Percentiles rank a stretch among this genome's conserved stretches.
phyloP scores from a whole-genome alignment of 2,113 vertebrate species.

The Calidris pygmaea region DNA sequence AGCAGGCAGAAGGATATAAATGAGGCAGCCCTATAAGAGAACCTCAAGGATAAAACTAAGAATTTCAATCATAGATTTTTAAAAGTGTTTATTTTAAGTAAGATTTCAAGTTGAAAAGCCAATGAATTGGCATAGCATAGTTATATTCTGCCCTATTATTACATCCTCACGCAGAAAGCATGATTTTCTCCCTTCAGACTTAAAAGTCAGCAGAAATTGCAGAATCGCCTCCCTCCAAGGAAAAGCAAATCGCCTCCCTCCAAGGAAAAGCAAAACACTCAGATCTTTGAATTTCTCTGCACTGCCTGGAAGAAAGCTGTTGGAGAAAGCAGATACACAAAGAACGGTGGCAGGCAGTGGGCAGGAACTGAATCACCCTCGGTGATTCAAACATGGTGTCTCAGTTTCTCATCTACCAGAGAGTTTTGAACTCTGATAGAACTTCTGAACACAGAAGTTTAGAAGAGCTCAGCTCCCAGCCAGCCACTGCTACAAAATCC shows the following conservation, averaged over 20 bases:
- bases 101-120: not conserved
- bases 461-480: not conserved
- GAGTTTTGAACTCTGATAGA: not conserved
- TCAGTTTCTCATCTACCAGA: accelerated
- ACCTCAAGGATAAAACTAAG: not conserved
- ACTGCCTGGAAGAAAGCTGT: not conserved
- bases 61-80: not conserved
- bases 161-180: not conserved
- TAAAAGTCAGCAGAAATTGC: not conserved
- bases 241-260: not conserved
- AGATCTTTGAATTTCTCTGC: not conserved
- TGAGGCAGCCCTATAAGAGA: not conserved
- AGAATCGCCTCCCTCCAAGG: not conserved
- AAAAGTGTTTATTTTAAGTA: not conserved
- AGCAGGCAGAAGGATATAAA: not conserved
- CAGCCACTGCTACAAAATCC: not conserved
- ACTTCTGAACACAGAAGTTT: accelerated
- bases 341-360: not conserved
- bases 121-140: not conserved
- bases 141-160: not conserved
- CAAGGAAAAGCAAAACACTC: not conserved
- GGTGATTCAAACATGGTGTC: not conserved
- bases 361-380: not conserved
- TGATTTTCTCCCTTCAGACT: not conserved
- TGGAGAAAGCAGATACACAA: not conserved